Evolutionary conservation across 2,888 invertebrate species (phyloP), one percentile per base, ranked within the genome.

Genomic region (Leptogaster cylindrica): DNA sequence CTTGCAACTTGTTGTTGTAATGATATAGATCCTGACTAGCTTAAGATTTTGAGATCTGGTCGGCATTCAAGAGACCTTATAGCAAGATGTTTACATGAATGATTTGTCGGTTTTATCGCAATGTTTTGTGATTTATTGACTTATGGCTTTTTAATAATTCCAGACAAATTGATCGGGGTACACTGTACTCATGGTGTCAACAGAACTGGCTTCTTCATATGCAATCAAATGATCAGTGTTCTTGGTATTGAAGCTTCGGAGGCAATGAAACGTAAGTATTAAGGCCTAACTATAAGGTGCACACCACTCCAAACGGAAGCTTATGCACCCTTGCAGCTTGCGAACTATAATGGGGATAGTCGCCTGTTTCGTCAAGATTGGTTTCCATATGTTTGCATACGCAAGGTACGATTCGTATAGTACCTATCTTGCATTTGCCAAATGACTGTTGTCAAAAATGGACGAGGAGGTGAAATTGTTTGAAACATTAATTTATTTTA

Each of bases 101-200:
- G 33, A 48, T 65, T 50, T 65, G 39, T 48, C 33, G 39, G 61
- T 48, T 50, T 63, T n/a, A 65, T 65, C 50, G 25, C 20, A 16
- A 31, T 51, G 14, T 20, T 50, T 65, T 33, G 10, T 65, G 41
- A 61, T 61, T 61, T 61, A 61, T 41, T 36, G 25, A 20, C 16
- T 58, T 28, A 41, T 61, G 33, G 10, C 12, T 33, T 23, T 36
- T 33, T 27, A 64, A 46, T 63, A n/a, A 14, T 48, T 65, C 12
- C 28, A 90, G 91, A 85, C 76, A 84, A 85, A 71, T 76, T 92
- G 70, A 84, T 92, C 72, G 92, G 91, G 55, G 88, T 92, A 67
- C 92, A 92, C 78, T 92, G 92, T 77, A 92, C 92, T 1, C 92
- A 91, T 75, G 92, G 92, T 3, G 81, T 92, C 70, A 92, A 92